Base-by-base conservation (phyloP, 2,113 vertebrate genomes). In the Heterochromis multidens region DNA sequence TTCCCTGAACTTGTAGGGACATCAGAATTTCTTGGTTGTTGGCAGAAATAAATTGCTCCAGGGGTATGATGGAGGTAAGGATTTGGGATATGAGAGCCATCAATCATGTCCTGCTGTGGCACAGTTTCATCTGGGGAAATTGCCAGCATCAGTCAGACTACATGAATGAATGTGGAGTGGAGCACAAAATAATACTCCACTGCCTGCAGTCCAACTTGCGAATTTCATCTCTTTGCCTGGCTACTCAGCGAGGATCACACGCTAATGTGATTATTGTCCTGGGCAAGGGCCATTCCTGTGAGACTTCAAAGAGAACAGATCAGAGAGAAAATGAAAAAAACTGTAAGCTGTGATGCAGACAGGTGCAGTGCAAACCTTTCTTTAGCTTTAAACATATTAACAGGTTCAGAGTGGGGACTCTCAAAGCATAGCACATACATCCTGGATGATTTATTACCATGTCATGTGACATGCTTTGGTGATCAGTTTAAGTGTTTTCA, bases 221-320 rank as follows among this genome's bases (percentile, higher is more conserved):
- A 94, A 95, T 95, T 74, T 88, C 86, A 90, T 94, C 93, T 93
- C 90, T 91, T 91, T 92, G 90, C 88, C 57, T 79, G 70, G 92
- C 87, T 83, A 80, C 93, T 94, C 90, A 27, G 89, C 56, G 80
- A 90, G 89, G 92, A 94, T 95, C 94, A 93, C 93, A 91, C 94
- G 77, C 83, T 95, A 96, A 95, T 95, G 91, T 94, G 94, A 95
- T 96, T 94, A 94, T 91, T 93, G 95, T 95, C 93, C 93, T 60
- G 87, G 90, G 93, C 78, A 80, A 85, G 85, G 80, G 84, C 62
- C 81, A 49, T 84, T 91, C 89, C 93, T 82, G 88, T 74, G 81
- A 83, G 89, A 95, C 95, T 95, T 96, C 95, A 96, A 96, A 96
- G 93, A 84, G 87, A 90, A 59, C 86, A 89, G 76, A 93, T 93